Percentiles rank a stretch among this genome's conserved stretches.
Evolutionary conservation across 2,888 invertebrate species (phyloP).

Genomic region (Tethea ocularis): DNA sequence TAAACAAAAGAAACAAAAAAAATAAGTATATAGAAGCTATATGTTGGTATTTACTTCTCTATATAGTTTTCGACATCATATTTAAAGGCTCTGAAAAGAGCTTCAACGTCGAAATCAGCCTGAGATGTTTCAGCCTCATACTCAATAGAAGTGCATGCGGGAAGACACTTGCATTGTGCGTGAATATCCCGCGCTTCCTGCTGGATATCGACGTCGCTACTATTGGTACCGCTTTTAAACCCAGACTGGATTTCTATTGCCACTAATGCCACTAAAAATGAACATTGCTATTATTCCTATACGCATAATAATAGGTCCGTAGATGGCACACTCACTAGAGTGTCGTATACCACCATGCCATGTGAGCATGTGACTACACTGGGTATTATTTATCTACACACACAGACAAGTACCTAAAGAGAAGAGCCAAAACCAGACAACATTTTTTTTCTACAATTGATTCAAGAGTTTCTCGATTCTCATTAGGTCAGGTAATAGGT

Average conservation of each 20-base stretch:
- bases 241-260: conserved; percentile 74
- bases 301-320: no score
- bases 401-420: no score
- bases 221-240: conserved; percentile 41
- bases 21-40: no score
- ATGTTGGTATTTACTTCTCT: conserved; percentile 46
- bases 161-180: conserved; percentile 81
- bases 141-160: conserved; percentile 87
- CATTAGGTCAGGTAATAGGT: neutral
- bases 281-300: neutral
- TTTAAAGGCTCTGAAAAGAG: conserved; percentile 81
- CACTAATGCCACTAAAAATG: conserved; percentile 75
- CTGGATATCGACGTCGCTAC: conserved; percentile 44
- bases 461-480: no score
- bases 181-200: conserved; percentile 60
- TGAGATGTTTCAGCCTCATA: conserved; percentile 90
- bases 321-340: no score
- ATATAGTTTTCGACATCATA: conserved; percentile 53
- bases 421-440: no score
- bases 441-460: no score
- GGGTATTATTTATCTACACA: no score
- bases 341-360: no score
- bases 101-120: conserved; percentile 86
- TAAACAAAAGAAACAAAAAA: no score
- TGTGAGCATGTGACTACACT: no score